Evolutionary conservation across 1,140 invertebrate species (phyloP).

Genomic region (Magallana angulata): DNA sequence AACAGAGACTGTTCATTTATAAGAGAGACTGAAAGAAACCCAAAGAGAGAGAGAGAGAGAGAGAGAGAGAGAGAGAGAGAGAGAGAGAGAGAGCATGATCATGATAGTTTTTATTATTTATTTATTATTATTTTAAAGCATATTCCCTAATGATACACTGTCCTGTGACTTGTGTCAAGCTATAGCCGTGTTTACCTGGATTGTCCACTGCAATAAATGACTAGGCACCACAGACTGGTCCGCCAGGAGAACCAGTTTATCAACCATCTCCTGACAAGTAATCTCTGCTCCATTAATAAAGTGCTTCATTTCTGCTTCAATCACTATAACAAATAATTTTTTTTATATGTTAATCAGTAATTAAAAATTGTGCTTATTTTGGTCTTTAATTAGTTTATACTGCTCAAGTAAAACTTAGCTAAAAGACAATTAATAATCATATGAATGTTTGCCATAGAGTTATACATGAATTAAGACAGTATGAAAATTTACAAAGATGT

Average conservation of each 20-base stretch:
- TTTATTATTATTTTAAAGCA: too few species aligned
- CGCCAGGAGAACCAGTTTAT: slow-evolving; percentile 8
- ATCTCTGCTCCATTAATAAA: neutral
- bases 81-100: too few species aligned
- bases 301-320: slow-evolving; percentile 8
- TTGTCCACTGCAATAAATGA: neutral
- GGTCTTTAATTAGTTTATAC: neutral
- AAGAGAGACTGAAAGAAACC: too few species aligned
- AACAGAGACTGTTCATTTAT: too few species aligned
- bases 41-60: too few species aligned
- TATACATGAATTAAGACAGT: too few species aligned
- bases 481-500: too few species aligned
- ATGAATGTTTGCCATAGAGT: neutral
- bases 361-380: neutral
- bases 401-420: neutral
- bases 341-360: neutral
- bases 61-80: too few species aligned
- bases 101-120: too few species aligned
- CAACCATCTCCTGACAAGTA: neutral
- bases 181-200: neutral
- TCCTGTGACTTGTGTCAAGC: too few species aligned
- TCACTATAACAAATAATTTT: neutral
- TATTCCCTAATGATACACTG: too few species aligned
- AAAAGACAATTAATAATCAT: neutral
- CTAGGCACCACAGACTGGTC: neutral